Conservation (phyloP, 2,113 vertebrate genomes). For the Peromyscus californicus region DNA sequence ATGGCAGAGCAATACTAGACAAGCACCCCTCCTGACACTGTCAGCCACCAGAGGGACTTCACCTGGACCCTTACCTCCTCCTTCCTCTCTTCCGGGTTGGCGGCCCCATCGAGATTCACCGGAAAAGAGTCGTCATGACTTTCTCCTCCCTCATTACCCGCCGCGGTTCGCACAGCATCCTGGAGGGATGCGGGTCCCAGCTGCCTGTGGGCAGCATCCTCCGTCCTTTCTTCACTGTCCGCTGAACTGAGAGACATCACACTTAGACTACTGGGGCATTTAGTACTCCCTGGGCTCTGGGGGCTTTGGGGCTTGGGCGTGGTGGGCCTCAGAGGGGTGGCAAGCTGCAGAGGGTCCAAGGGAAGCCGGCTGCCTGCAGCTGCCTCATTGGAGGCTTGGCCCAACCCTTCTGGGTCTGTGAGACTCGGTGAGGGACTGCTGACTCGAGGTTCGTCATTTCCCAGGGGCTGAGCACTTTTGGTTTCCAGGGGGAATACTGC, state of each 20-base stretch:
- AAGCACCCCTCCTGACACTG: too few relatives aligned
- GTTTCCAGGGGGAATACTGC: constrained; percentile 66
- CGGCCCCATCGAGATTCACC: constrained; percentile 79
- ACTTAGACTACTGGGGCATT: constrained; percentile 81
- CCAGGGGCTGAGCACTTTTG: background rate
- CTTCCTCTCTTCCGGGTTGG: constrained; percentile 84
- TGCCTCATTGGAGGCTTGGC: constrained; percentile 63
- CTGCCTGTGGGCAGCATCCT: constrained; percentile 75
- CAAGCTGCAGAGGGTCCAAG: constrained; percentile 69
- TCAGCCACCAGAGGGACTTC: accelerated
- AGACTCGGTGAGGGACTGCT: constrained; percentile 55
- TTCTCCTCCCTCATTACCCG: constrained; percentile 77
- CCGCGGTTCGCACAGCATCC: constrained; percentile 66
- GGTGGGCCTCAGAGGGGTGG: constrained; percentile 78
- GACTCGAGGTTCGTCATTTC: constrained; percentile 45
- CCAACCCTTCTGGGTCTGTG: constrained; percentile 76
- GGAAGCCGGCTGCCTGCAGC: constrained; percentile 64
- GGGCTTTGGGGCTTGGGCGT: constrained; percentile 89
- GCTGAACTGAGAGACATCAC: constrained; percentile 86
- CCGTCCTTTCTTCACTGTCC: constrained; percentile 85
- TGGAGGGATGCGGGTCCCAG: constrained; percentile 83
- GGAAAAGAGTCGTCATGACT: constrained; percentile 85
- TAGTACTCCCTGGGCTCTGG: constrained; percentile 83
- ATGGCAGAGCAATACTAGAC: accelerated
- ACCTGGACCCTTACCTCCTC: constrained; percentile 88